Percentiles rank a stretch among this genome's conserved stretches.
These are phyloP conservation scores for Spinibarbus caldwelli DNA, from an alignment of 2,797 vertebrate genomes.

Conservation along the genomic window DNA sequence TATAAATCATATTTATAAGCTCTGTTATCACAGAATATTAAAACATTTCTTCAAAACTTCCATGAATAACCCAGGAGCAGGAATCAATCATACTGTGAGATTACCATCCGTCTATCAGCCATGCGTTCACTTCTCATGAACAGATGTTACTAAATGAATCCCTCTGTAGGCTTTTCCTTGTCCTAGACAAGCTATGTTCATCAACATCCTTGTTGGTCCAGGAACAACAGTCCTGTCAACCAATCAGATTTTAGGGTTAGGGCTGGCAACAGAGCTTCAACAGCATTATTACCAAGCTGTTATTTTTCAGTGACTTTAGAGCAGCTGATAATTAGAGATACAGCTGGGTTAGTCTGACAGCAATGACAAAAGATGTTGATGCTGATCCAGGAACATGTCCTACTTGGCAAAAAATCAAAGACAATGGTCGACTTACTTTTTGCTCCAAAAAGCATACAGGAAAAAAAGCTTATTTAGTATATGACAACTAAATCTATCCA, in stretches of 20 bases:
- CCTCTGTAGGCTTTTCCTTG: neutral
- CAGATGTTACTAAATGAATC: slow-evolving; percentile 23
- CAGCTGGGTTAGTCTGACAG: neutral
- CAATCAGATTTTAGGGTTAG: slow-evolving; percentile 1
- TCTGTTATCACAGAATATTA: neutral
- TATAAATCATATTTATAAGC: neutral
- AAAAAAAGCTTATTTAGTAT: neutral
- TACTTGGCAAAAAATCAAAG: neutral
- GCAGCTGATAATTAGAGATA: neutral
- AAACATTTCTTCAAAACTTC: slow-evolving; percentile 2
- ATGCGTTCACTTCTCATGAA: slow-evolving; percentile 2
- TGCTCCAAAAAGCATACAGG: neutral
- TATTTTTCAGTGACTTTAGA: neutral
- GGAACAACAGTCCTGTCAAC: neutral
- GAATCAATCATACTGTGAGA: neutral
- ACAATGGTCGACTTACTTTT: neutral
- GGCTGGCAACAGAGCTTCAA: neutral
- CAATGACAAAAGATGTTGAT: neutral
- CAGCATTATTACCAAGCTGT: slow-evolving; percentile 11
- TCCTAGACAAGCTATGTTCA: neutral
- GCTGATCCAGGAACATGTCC: neutral
- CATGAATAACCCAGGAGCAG: neutral
- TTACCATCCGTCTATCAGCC: neutral
- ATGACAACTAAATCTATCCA: neutral
- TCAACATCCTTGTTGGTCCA: slow-evolving; percentile 3